Evolutionary conservation across 2,113 vertebrate species (phyloP), one percentile per base, ranked within the genome.

Genomic region (Sinocyclocheilus grahami): DNA sequence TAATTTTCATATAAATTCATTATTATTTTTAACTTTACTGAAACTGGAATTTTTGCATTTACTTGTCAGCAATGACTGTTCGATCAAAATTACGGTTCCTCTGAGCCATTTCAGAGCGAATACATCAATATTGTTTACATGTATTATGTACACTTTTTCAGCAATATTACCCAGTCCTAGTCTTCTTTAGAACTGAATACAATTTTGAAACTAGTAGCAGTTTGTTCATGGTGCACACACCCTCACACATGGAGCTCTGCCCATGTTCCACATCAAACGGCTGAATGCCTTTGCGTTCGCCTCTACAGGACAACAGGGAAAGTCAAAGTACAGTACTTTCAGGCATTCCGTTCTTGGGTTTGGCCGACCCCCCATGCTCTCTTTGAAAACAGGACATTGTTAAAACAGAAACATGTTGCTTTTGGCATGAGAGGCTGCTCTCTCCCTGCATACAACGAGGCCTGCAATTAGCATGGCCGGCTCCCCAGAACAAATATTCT

Each of bases 401-500:
- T 86, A 81, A 90, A 87, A 88, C 83, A 87, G 86, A 87, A 90
- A 90, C 86, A 90, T 90, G 90, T 90, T 90, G 87, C 79, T 88
- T 88, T 89, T 89, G 90, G 90, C 90, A 87, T 62, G 48, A 86
- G 65, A 60, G 67, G 65, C 65, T 74, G 78, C 83, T 78, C 83
- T 85, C 76, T 87, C 85, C 79, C 85, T 80, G 51, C 80, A 88
- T 87, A 89, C 85, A 90, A 88, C 86, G 10, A 75, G 88, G 67
- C 82, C 89, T 88, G 88, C 89, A 90, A 90, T 90, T 90, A 90
- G 89, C 89, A 89, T 86, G 84, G 89, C 89, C 85, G 16, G 51
- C 89, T 88, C 88, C 85, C 85, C 85, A 86, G 86, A 89, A 89
- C 84, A 90, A 90, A 90, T 90, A 89, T 87, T 87, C 87, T 76